Percentiles rank a stretch among this genome's conserved stretches.
These are phyloP conservation scores for Cotesia glomerata DNA, from an alignment of 1,140 invertebrate species.

Conservation along the genomic window DNA sequence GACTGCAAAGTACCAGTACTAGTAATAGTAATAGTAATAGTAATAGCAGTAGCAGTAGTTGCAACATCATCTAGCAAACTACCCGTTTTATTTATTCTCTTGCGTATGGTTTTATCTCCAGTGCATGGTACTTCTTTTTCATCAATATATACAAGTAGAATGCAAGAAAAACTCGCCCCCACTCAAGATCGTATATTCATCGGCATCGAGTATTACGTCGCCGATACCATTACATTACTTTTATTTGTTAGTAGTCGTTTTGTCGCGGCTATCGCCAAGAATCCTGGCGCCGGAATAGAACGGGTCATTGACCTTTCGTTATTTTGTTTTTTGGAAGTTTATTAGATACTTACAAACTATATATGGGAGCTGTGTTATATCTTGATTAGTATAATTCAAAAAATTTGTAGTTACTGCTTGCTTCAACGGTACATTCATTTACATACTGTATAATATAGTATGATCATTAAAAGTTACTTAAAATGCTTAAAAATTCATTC, in stretches of 20 bases:
- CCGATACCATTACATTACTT: background rate
- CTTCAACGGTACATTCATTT: too few species aligned
- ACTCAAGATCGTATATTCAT: conserved; percentile 35
- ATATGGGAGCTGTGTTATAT: too few species aligned
- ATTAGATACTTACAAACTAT: background rate
- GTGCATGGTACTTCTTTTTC: background rate
- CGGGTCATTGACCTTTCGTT: conserved; percentile 29
- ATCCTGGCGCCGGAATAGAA: conserved; percentile 33
- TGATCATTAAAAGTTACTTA: too few species aligned
- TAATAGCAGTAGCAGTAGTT: too few species aligned
- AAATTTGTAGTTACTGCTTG: too few species aligned
- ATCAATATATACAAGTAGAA: background rate
- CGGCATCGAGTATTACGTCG: conserved; percentile 37
- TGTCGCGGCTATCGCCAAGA: conserved; percentile 25
- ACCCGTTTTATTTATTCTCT: background rate
- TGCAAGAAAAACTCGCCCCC: conserved; percentile 36
- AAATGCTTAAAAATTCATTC: too few species aligned
- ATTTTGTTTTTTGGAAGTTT: background rate
- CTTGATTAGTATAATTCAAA: too few species aligned
- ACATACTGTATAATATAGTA: too few species aligned
- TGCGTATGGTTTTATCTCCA: background rate
- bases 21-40: too few species aligned
- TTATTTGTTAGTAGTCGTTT: background rate
- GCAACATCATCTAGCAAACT: conserved; percentile 2
- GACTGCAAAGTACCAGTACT: too few species aligned